These are phyloP conservation scores for Solen grandis DNA, from an alignment of 1,140 invertebrate species.

Conservation along the genomic window DNA sequence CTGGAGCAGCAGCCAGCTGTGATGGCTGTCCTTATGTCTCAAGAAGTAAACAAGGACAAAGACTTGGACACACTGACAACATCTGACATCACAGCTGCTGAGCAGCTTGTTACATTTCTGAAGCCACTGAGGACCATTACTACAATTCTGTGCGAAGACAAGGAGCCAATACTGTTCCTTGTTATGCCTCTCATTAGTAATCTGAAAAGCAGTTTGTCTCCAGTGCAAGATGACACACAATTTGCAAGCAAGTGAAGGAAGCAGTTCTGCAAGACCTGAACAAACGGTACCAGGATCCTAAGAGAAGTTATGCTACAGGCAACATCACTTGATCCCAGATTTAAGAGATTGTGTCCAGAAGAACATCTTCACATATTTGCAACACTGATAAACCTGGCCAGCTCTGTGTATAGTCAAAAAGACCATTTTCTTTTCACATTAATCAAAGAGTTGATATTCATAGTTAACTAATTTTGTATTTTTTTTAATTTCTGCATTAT, in stretches of 20 bases:
- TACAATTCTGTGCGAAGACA: background rate
- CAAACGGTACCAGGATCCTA: constrained; percentile 4
- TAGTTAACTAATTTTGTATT: too few relatives aligned
- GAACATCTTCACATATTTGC: too few relatives aligned
- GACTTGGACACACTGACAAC: constrained; percentile 5
- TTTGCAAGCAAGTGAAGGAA: background rate
- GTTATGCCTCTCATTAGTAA: background rate
- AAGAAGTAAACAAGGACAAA: background rate
- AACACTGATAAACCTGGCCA: too few relatives aligned
- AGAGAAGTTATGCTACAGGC: constrained; percentile 19
- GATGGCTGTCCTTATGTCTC: background rate
- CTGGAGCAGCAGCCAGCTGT: constrained; percentile 14
- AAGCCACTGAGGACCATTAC: constrained; percentile 8
- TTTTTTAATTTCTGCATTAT: too few relatives aligned
- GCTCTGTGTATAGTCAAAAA: too few relatives aligned
- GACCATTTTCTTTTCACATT: too few relatives aligned
- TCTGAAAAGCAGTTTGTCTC: background rate
- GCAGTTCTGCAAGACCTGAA: background rate
- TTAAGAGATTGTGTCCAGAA: too few relatives aligned
- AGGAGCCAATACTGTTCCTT: background rate
- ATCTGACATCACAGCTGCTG: background rate
- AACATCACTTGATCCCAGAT: background rate
- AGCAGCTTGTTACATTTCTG: background rate
- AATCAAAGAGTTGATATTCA: too few relatives aligned
- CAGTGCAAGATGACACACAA: background rate